Percentiles rank a stretch among this genome's conserved stretches.
These are phyloP conservation scores for Balearica regulorum DNA, from an alignment of 2,797 vertebrate species.

Conservation along the genomic window DNA sequence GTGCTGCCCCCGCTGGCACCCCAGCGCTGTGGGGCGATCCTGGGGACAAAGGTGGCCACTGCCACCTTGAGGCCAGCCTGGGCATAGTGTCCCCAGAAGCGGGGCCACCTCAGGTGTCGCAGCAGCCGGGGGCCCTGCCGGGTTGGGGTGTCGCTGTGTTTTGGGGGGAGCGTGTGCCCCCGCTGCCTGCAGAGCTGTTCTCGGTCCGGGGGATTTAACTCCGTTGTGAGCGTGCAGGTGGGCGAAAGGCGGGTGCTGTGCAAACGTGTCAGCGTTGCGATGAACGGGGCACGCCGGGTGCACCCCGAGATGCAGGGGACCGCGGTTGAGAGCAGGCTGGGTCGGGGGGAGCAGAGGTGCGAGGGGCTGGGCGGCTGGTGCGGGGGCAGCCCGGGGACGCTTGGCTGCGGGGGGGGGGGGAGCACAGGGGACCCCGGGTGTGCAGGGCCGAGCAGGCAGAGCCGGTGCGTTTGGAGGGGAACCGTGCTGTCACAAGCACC, in stretches of 20 bases:
- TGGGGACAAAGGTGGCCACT: conserved; percentile 41
- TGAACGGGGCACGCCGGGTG: fast-evolving
- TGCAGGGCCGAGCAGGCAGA: neutral
- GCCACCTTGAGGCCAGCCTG: conserved; percentile 53
- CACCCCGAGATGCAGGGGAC: neutral
- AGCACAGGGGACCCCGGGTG: fast-evolving
- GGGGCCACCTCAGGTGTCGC: neutral
- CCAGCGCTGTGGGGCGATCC: neutral
- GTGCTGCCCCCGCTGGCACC: neutral
- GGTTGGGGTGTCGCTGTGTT: fast-evolving
- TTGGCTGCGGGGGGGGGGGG: no score
- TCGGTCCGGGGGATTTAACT: neutral
- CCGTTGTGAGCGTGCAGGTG: no score
- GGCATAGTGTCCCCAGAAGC: neutral
- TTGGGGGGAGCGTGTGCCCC: fast-evolving
- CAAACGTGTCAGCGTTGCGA: fast-evolving
- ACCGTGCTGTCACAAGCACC: fast-evolving
- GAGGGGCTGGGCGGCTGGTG: neutral
- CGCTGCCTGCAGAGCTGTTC: neutral
- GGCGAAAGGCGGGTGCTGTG: neutral
- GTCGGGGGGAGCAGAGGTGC: fast-evolving
- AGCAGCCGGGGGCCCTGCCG: neutral
- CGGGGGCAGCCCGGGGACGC: neutral
- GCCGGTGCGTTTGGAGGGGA: fast-evolving
- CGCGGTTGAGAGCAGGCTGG: fast-evolving